These are phyloP conservation scores for Harpagoxenus sublaevis DNA, from an alignment of 2,888 invertebrate species.

Conservation along the genomic window DNA sequence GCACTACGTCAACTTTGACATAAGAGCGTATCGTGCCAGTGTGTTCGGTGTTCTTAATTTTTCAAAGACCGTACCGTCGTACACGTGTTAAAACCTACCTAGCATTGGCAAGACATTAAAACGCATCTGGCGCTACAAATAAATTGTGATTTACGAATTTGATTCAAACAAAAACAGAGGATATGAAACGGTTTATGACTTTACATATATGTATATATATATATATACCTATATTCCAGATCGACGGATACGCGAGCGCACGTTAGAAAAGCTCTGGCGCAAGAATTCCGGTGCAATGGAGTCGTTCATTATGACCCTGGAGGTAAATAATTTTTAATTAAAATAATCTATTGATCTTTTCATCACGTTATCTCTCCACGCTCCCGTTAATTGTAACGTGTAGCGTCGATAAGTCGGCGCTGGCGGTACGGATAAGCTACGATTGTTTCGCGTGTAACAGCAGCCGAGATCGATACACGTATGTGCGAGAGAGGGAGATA, in stretches of 20 bases:
- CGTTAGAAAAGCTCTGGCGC: conserved; percentile 88
- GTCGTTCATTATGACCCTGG: conserved; percentile 88
- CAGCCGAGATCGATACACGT: conserved; percentile 5
- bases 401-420: conserved; percentile 3
- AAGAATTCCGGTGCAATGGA: conserved; percentile 88
- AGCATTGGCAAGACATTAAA: background rate
- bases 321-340: conserved; percentile 84
- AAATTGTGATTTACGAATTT: conserved; percentile 15
- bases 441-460: conserved; percentile 38
- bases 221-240: conserved; percentile 84
- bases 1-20: conserved; percentile 70
- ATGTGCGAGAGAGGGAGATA: conserved; percentile 39
- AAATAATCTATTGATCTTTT: background rate
- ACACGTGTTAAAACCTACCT: conserved; percentile 44
- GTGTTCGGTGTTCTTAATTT: conserved; percentile 2
- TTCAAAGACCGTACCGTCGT: conserved; percentile 40
- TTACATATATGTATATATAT: background rate
- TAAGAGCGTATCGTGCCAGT: conserved; percentile 62
- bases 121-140: background rate
- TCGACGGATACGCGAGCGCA: conserved; percentile 88
- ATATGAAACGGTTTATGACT: background rate
- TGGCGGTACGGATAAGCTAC: background rate
- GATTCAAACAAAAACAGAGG: background rate
- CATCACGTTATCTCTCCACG: background rate
- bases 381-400: background rate